Evolutionary conservation across 2,113 vertebrate species (phyloP).

Genomic region (Ptychochromis oligacanthus): DNA sequence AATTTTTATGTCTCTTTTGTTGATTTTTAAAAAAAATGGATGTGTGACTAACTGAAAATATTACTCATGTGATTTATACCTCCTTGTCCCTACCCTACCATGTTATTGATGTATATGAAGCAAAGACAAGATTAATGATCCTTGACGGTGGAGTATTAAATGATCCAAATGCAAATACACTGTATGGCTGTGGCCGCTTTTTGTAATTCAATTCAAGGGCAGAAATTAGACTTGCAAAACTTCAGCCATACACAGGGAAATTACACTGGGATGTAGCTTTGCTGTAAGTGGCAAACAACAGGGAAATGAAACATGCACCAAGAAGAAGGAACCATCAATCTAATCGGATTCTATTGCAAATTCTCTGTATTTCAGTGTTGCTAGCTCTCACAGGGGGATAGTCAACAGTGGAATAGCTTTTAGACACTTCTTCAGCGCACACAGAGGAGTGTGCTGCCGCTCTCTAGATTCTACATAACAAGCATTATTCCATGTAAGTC

Average conservation of each 20-base stretch:
- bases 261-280: constrained; percentile 61
- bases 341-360: constrained; percentile 65
- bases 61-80: constrained; percentile 39
- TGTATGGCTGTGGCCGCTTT: constrained; percentile 38
- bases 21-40: constrained; percentile 39
- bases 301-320: constrained; percentile 72
- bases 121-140: constrained; percentile 63
- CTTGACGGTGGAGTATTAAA: constrained; percentile 67
- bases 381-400: constrained; percentile 62
- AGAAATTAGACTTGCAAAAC: constrained; percentile 80
- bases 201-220: constrained; percentile 74
- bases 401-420: constrained; percentile 67
- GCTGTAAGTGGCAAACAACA: constrained; percentile 69
- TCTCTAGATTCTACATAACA: constrained; percentile 36
- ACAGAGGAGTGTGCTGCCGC: constrained; percentile 27
- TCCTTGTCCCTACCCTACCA: constrained; percentile 23
- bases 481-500: constrained; percentile 28
- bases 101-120: constrained; percentile 52
- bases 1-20: constrained; percentile 33
- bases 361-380: constrained; percentile 48
- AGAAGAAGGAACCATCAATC: constrained; percentile 70
- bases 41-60: constrained; percentile 40
- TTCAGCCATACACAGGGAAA: constrained; percentile 57
- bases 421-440: constrained; percentile 52
- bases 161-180: constrained; percentile 68